Percentiles rank a stretch among this genome's conserved stretches.
Evolutionary conservation across 1,140 invertebrate species (phyloP).

Genomic region (Scaptomyza hsui): DNA sequence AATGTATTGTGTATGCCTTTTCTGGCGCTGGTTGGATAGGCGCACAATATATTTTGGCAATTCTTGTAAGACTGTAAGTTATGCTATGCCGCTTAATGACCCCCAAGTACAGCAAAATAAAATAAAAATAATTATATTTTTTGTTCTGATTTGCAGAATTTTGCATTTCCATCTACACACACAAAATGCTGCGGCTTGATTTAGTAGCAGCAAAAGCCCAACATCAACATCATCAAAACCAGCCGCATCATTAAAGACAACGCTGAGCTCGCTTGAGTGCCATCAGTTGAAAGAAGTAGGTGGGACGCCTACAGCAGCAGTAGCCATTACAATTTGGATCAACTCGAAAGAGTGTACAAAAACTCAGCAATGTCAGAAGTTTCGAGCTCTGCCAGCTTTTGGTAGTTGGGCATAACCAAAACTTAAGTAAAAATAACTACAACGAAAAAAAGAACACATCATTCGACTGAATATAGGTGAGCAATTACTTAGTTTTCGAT

Average conservation of each 20-base stretch:
- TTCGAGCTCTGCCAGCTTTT: slow-evolving; percentile 51
- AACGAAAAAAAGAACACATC: not conserved
- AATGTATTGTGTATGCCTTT: slow-evolving; percentile 60
- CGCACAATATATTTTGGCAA: slow-evolving; percentile 52
- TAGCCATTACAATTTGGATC: slow-evolving; percentile 36
- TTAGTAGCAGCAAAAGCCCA: slow-evolving; percentile 37
- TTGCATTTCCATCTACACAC: slow-evolving; percentile 73
- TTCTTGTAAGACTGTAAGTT: slow-evolving; percentile 41
- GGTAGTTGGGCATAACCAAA: slow-evolving; percentile 35
- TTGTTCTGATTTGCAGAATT: slow-evolving; percentile 65
- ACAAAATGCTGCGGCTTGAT: slow-evolving; percentile 71
- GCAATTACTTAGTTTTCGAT: no score
- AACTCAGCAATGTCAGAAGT: slow-evolving; percentile 51
- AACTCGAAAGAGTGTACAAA: slow-evolving; percentile 17
- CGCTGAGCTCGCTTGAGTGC: slow-evolving; percentile 52
- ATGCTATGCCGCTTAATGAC: slow-evolving; percentile 40
- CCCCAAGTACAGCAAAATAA: slow-evolving; percentile 34
- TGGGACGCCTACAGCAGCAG: slow-evolving; percentile 1
- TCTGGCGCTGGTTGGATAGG: slow-evolving; percentile 2
- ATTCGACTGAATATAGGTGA: not conserved
- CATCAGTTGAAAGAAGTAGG: slow-evolving; percentile 36
- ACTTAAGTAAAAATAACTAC: slow-evolving; percentile 6
- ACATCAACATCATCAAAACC: slow-evolving; percentile 31
- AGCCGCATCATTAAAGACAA: slow-evolving; percentile 10
- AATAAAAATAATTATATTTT: slow-evolving; percentile 42